Evolutionary conservation across 1,140 invertebrate species (phyloP), one percentile per base, ranked within the genome.

Genomic region (Chrysomallon squamiferum): DNA sequence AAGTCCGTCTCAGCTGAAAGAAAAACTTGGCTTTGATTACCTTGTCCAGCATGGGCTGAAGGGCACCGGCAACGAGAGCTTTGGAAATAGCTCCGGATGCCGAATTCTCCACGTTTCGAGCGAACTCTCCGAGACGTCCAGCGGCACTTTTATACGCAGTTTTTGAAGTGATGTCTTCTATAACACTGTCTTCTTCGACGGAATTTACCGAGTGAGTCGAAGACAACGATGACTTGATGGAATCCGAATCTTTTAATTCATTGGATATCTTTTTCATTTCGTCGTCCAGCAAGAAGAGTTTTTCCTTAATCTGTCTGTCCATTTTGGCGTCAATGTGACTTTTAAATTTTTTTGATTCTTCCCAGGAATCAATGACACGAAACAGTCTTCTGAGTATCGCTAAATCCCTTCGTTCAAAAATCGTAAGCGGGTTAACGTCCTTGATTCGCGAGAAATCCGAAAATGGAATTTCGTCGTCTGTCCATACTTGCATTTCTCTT

Each of bases 181-280:
- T 38, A 15, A 38, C 6, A 38, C 15, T 15, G 5, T 38, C 35
- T 38, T 38, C 35, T 15, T 38, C 35, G 15, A 38, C 5, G 6
- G 35, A 38, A 38, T 7, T 5, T 15, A 15, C 15, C 15, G 35
- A 38, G 6, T 38, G 35, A 38, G 0, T 27, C 29, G 61, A 63
- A 30, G 49, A 38, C 3, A 41, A 33, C 2, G 70, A 72, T 18
- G 66, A 66, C 3, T 32, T 30, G 2, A 58, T 49, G 7, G 70
- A 68, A 18, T 49, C 18, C 18, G 52, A 38, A 6, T 60, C 60
- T 2, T 62, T n/a, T 30, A 74, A 65, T 64, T 71, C 63, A 3
- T 29, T 62, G 13, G 66, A 60, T 33, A 74, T 71, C 5, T 59
- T 52, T 29, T 71, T 33, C 13, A 74, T 59, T 41, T 74, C 72